These are phyloP conservation scores for Triplophysa bombifrons DNA, from an alignment of 2,797 vertebrate species.

Conservation along the genomic window DNA sequence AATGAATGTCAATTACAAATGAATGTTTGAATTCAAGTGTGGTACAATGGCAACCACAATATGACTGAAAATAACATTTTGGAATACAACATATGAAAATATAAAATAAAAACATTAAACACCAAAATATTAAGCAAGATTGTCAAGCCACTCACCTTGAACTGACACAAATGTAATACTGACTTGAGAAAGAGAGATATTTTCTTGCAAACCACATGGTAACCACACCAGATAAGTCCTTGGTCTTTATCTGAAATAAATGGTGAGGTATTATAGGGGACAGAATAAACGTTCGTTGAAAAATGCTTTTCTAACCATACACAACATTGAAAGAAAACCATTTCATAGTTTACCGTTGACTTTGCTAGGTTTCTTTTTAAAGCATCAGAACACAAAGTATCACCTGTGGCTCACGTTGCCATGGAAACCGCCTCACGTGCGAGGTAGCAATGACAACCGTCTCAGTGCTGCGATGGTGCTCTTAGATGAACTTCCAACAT, in stretches of 20 bases:
- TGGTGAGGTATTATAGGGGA: not conserved
- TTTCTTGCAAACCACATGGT: not conserved
- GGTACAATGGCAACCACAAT: no score
- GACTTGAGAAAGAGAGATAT: not conserved
- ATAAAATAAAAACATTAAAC: no score
- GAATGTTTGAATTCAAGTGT: no score
- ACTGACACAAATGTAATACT: not conserved
- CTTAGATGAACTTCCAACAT: slow-evolving; percentile 6
- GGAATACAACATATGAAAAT: no score
- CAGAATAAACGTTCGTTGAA: not conserved
- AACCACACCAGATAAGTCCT: not conserved
- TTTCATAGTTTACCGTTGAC: slow-evolving; percentile 21
- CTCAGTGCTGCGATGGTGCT: slow-evolving; percentile 13
- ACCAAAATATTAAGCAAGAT: not conserved
- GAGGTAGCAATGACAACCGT: slow-evolving; percentile 7
- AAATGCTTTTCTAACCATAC: not conserved
- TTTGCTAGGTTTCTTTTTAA: slow-evolving; percentile 11
- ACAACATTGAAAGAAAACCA: not conserved
- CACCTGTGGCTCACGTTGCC: slow-evolving; percentile 38
- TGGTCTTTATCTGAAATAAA: not conserved
- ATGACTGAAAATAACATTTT: no score
- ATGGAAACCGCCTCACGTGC: slow-evolving; percentile 38
- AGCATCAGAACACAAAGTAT: slow-evolving; percentile 10
- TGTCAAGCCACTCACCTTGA: not conserved
- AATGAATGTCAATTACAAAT: no score